A percentile compares a stretch with the other conserved stretches of the same genome.
phyloP scores from a whole-genome alignment of 2,113 vertebrate species.

The Dendropsophus ebraccatus region DNA sequence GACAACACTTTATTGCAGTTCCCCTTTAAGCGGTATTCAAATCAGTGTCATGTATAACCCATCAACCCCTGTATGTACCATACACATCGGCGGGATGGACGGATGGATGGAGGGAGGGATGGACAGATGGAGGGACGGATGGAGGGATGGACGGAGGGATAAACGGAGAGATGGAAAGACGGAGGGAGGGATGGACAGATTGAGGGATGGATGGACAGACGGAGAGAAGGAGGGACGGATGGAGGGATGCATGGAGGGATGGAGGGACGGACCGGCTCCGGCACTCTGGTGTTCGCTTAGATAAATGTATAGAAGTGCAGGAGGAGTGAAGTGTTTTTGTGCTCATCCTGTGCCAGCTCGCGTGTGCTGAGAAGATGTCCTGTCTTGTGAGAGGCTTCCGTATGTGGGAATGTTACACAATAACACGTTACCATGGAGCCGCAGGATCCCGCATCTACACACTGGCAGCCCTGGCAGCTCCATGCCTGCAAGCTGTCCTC shows the following conservation, averaged over 20 bases:
- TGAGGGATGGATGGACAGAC: too few relatives aligned
- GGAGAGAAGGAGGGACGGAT: too few relatives aligned
- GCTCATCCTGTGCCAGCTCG: conserved; percentile 32
- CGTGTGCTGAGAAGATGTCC: conserved; percentile 20
- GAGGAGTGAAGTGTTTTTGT: neutral
- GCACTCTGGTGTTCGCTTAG: neutral
- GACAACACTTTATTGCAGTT: neutral
- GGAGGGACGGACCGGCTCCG: too few relatives aligned
- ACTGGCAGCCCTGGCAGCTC: conserved; percentile 30
- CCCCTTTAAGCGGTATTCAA: neutral
- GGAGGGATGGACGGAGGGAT: too few relatives aligned
- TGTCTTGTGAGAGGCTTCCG: conserved; percentile 44
- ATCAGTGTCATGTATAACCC: too few relatives aligned
- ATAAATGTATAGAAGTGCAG: conserved; percentile 9
- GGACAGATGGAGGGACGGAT: too few relatives aligned
- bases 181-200: too few relatives aligned
- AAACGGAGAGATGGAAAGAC: too few relatives aligned
- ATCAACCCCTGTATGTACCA: too few relatives aligned
- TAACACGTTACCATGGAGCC: conserved; percentile 51
- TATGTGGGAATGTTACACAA: conserved; percentile 35
- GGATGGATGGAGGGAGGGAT: too few relatives aligned
- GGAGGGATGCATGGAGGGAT: too few relatives aligned
- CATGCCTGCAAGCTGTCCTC: conserved; percentile 43
- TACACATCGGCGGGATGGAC: too few relatives aligned
- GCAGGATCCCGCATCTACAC: neutral